Percentiles rank a stretch among this genome's conserved stretches.
phyloP scores from a whole-genome alignment of 2,113 vertebrate genomes.

The Sturnus vulgaris region DNA sequence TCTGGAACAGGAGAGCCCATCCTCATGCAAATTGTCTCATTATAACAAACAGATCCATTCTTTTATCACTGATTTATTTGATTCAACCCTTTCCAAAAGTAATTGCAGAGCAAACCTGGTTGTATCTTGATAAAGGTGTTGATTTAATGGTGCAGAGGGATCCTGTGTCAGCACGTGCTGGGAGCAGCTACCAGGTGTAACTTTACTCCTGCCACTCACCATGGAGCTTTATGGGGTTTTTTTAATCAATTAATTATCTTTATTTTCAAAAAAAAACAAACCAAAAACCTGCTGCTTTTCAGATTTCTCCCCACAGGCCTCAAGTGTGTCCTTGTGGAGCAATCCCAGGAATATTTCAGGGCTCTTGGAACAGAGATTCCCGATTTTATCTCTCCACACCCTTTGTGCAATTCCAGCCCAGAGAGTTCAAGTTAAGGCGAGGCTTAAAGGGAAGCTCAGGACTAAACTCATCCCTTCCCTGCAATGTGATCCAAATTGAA shows the following conservation, averaged over 20 bases:
- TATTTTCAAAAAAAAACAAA: neutral
- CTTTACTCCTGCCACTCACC: neutral
- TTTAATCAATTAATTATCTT: neutral
- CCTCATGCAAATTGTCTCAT: neutral
- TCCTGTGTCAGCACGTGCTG: neutral
- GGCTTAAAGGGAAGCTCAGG: neutral
- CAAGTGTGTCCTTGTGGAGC: accelerated
- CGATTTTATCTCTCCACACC: neutral
- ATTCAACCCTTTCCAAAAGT: neutral
- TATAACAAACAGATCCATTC: neutral
- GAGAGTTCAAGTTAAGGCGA: neutral
- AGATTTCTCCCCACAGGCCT: neutral
- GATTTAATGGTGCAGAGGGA: neutral
- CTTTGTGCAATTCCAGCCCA: neutral
- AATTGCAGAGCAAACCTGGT: neutral
- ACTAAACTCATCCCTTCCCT: neutral
- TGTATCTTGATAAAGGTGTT: neutral
- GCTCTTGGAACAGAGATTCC: neutral
- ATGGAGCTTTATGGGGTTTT: accelerated
- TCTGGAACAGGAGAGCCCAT: neutral
- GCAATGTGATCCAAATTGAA: neutral
- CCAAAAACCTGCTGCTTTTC: neutral
- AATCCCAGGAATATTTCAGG: neutral
- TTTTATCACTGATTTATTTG: neutral
- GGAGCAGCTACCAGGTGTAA: neutral